Evolutionary conservation across 2,797 vertebrate species (phyloP).

Genomic region (Trachurus trachurus): DNA sequence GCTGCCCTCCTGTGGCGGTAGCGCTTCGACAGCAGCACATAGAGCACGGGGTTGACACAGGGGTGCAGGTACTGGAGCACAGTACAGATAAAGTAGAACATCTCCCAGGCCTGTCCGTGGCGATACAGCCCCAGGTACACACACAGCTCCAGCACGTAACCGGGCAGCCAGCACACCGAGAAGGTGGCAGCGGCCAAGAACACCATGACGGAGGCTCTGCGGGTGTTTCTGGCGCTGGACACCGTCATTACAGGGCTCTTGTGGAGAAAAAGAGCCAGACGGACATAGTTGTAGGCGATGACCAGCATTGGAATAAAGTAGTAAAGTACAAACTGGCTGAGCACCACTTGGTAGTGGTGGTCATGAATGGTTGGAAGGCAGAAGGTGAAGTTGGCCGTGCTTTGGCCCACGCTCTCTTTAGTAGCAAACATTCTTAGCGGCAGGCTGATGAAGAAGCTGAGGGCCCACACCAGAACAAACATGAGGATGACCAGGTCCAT

Average conservation of each 20-base stretch:
- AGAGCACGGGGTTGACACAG: conserved; percentile 82
- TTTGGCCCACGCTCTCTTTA: conserved; percentile 70
- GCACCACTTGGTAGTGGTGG: conserved; percentile 84
- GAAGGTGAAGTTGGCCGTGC: conserved; percentile 75
- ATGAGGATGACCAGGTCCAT: conserved; percentile 81
- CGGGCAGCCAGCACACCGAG: conserved; percentile 85
- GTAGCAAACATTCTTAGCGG: conserved; percentile 83
- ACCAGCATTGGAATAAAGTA: conserved; percentile 84
- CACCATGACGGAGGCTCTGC: conserved; percentile 84
- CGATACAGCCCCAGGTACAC: conserved; percentile 82
- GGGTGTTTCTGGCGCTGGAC: conserved; percentile 82
- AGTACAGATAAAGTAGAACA: conserved; percentile 83
- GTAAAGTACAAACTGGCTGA: conserved; percentile 86
- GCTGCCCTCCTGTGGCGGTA: conserved; percentile 77
- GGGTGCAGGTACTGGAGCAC: conserved; percentile 84
- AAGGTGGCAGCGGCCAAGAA: conserved; percentile 85
- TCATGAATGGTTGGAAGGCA: conserved; percentile 84
- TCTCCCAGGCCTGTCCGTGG: conserved; percentile 79
- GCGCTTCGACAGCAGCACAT: conserved; percentile 83
- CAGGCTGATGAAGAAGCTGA: conserved; percentile 86
- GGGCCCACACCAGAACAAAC: conserved; percentile 82
- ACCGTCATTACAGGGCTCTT: conserved; percentile 84
- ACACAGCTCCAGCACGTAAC: conserved; percentile 84
- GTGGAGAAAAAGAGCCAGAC: conserved; percentile 83
- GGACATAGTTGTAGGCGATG: conserved; percentile 85